These are phyloP conservation scores for Drosophila tsacasi DNA, from an alignment of 1,140 invertebrate genomes.

Conservation along the genomic window DNA sequence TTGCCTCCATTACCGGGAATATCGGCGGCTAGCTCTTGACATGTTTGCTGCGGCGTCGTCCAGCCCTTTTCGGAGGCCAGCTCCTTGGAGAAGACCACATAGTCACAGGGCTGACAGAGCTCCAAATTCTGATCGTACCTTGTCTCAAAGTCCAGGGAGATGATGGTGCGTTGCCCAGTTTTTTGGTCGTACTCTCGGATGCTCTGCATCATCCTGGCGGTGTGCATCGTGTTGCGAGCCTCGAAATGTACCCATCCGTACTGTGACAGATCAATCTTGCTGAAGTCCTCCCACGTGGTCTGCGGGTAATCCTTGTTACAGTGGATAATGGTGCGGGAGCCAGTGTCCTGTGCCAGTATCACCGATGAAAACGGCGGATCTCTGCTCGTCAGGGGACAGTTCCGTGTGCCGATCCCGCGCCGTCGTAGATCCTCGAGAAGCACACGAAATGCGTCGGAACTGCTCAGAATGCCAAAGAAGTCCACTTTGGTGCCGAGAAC, in stretches of 20 bases:
- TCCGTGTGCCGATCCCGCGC: conserved; percentile 86
- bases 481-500: conserved; percentile 87
- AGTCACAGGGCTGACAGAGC: conserved; percentile 87
- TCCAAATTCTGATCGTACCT: conserved; percentile 85
- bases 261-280: conserved; percentile 85
- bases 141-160: conserved; percentile 90
- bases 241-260: conserved; percentile 92
- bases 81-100: conserved; percentile 89
- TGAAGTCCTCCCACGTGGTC: conserved; percentile 88
- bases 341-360: conserved; percentile 86
- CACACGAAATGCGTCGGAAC: conserved; percentile 86
- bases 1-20: not conserved
- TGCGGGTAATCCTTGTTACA: conserved; percentile 88
- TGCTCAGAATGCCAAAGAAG: conserved; percentile 87
- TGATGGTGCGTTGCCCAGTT: conserved; percentile 82
- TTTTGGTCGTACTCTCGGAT: conserved; percentile 86
- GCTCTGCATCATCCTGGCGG: conserved; percentile 87
- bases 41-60: conserved; percentile 42
- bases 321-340: conserved; percentile 89
- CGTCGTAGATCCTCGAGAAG: conserved; percentile 87
- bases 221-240: conserved; percentile 87
- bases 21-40: conserved; percentile 21
- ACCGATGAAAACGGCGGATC: conserved; percentile 86
- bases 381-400: conserved; percentile 85
- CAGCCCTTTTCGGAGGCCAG: conserved; percentile 55